Evolutionary conservation across 2,797 vertebrate species (phyloP).

Genomic region (Cossypha heuglini): DNA sequence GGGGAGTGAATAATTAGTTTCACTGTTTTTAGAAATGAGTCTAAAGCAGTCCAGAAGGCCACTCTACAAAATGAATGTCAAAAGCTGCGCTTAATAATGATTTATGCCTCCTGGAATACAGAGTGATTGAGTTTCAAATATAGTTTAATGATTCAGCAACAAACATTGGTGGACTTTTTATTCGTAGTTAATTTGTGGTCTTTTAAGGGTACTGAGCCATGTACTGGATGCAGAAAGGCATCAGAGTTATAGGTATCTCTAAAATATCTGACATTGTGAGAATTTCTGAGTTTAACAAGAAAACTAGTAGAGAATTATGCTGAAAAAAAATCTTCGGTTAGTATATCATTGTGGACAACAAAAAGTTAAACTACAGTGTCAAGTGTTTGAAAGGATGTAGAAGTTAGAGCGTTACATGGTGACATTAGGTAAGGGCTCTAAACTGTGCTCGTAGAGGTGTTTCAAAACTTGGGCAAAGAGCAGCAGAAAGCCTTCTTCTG

Average conservation of each 20-base stretch:
- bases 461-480: not conserved
- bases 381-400: not conserved
- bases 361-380: not conserved
- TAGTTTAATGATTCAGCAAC: conserved; percentile 6
- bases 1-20: not conserved
- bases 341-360: not conserved
- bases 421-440: not conserved
- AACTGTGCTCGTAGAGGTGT: not conserved
- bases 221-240: not conserved
- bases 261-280: not conserved
- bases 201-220: not conserved
- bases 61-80: conserved; percentile 10
- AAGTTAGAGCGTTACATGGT: not conserved
- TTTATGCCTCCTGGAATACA: not conserved
- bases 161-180: not conserved
- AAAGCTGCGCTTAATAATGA: not conserved
- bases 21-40: not conserved
- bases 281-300: not conserved
- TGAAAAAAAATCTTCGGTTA: not conserved
- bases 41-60: conserved; percentile 4
- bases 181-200: not conserved
- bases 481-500: not conserved
- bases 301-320: not conserved
- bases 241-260: not conserved
- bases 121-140: not conserved